Base-by-base conservation (phyloP, 2,888 invertebrate genomes). In the Tyria jacobaeae region DNA sequence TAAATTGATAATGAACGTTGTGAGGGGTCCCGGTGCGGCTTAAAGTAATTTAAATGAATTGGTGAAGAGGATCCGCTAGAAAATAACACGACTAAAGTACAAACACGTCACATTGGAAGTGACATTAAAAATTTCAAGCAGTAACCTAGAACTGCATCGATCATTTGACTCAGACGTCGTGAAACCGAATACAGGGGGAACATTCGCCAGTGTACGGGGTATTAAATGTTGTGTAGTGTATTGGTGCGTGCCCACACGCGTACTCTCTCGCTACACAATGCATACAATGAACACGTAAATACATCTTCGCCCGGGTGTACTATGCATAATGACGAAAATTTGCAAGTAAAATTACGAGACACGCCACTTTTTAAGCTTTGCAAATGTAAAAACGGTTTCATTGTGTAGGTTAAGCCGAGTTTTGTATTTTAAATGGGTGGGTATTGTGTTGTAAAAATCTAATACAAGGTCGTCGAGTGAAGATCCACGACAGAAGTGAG, bases 331-430 rank as follows among this genome's bases (percentile, higher is more conserved):
- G 87, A 88, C 85, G 71, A 75, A 66, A 84, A 92, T 93, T 92
- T 91, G 91, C 93, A 94, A 91, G 89, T 92, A 82, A 91, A 91
- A 91, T 91, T 79, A 83, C 81, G 83, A 84, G 84, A 85, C 89
- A 83, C 85, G 80, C 79, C 87, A 87, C 85, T 91, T 91, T 90
- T 91, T 90, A 84, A 89, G 84, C 86, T 86, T 87, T 81, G 87
- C 87, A 86, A 89, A 88, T 87, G 85, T 86, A 86, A 87, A 88
- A 88, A 87, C 81, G 34, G 2, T 73, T 66, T 80, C 84, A 90
- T 89, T 91, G 89, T 89, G 75, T 84, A 70, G 73, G 63, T 73
- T 77, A 76, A 82, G 77, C 78, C 65, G 71, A 77, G 81, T 79
- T 82, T 81, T 77, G 81, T 77, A 70, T 73, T 67, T 24, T 14